Evolutionary conservation across 2,888 invertebrate species (phyloP), one percentile per base, ranked within the genome.

Genomic region (Diaprepes abbreviatus): DNA sequence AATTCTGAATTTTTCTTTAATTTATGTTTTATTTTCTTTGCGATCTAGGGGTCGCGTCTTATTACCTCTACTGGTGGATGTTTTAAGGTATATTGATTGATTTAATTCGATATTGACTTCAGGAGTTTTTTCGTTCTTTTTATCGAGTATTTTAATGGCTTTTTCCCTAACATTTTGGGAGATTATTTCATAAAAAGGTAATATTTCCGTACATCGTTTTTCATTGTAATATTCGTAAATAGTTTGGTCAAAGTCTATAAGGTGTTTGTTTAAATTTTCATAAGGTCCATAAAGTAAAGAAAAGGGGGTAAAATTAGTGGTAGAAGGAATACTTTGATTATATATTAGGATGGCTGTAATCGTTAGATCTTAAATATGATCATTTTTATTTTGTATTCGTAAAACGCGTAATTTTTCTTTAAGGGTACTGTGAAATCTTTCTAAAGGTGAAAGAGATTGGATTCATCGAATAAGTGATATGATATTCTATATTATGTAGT

Each of bases 261-360:
- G 14, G 31, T 60, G 31, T 24, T 19, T 40, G 14, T 58, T 58
- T 60, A 65, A 64, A 38, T 65, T 16, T 19, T 65, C 65, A 24
- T n/a, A n/a, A 7, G 55, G 66, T 3, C 66, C 60, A 24, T 65
- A 40, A 10, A 62, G n/a, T 40, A 65, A 17, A 28, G 40, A 58
- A 24, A 63, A 64, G 9, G 66, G 59, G 12, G 54, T 54, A 16
- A 31, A 62, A 9, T 50, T 50, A 10, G 55, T 62, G 14, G 55
- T 10, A 7, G 12, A 58, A 45, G 58, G 59, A 4, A 58, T 16
- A 10, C 19, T 19, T 45, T 58, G 57, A 19, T 58, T 58, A 12
- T 58, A 58, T 40, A 55, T 58, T n/a, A 43, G 6, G 10, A 58
- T 14, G 16, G 14, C 24, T 6, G 45, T 3, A 2, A 33, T 62